Evolutionary conservation across 1,140 invertebrate genomes (phyloP).

Genomic region (Mesaphorura yosii): DNA sequence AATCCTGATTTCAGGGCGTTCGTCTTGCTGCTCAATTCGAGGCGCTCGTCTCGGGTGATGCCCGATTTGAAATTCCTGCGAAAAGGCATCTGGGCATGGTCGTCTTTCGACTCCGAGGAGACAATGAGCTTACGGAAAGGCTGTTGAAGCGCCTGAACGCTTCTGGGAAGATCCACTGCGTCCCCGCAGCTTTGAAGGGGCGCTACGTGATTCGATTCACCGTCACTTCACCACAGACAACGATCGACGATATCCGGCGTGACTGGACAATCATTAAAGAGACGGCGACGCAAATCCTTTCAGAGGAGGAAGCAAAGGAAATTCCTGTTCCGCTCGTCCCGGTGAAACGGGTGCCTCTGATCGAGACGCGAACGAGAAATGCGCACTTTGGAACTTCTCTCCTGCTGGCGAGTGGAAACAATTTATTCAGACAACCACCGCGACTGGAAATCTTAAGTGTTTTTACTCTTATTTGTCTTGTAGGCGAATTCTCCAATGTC

Average conservation of each 20-base stretch:
- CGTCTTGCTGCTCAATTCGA: constrained; percentile 83
- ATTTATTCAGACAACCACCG: constrained; percentile 89
- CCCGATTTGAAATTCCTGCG: constrained; percentile 80
- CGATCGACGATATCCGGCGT: constrained; percentile 62
- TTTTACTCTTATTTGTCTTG: too few species aligned
- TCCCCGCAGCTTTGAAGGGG: constrained; percentile 77
- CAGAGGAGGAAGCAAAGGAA: constrained; percentile 24
- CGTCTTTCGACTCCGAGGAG: constrained; percentile 76
- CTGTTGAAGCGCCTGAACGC: constrained; percentile 77
- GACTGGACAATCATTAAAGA: constrained; percentile 43
- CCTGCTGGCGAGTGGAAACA: too few species aligned
- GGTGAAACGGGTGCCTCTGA: constrained; percentile 28
- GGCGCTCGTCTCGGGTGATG: constrained; percentile 62
- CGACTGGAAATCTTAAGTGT: constrained; percentile 40
- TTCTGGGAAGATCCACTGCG: constrained; percentile 72
- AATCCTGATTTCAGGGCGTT: constrained; percentile 46
- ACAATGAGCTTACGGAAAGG: constrained; percentile 69
- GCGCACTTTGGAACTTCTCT: constrained; percentile 83
- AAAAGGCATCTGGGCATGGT: constrained; percentile 81
- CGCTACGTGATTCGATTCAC: constrained; percentile 88
- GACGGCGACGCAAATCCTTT: constrained; percentile 34
- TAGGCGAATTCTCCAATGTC: constrained; percentile 93
- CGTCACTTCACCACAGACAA: constrained; percentile 81
- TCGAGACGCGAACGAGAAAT: constrained; percentile 61
- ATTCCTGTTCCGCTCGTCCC: constrained; percentile 38